These are phyloP conservation scores for Nettapus auritus DNA, from an alignment of 2,113 vertebrate genomes.

Conservation along the genomic window DNA sequence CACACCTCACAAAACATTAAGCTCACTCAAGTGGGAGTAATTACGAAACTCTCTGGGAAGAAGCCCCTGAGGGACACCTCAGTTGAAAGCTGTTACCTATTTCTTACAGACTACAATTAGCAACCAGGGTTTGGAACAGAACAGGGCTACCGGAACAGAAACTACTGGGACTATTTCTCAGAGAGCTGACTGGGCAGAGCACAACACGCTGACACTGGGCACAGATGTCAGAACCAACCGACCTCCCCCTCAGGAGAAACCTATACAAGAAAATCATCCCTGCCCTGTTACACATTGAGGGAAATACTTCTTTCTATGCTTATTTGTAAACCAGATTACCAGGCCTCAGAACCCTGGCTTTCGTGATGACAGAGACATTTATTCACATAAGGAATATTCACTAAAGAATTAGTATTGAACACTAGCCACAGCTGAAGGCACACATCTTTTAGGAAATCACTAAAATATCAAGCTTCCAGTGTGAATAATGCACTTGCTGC, in stretches of 20 bases:
- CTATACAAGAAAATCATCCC: background rate
- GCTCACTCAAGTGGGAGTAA: background rate
- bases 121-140: background rate
- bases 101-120: background rate
- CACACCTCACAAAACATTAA: background rate
- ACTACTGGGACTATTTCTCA: background rate
- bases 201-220: background rate
- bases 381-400: background rate
- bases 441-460: background rate
- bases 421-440: background rate
- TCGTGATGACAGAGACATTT: background rate
- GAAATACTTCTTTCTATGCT: background rate
- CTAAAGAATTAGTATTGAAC: background rate
- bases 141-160: background rate
- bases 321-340: background rate
- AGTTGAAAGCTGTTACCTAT: slow-evolving; percentile 2
- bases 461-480: background rate
- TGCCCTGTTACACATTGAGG: background rate
- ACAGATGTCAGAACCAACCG: background rate
- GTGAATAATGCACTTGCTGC: background rate
- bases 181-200: background rate
- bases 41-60: background rate
- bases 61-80: background rate
- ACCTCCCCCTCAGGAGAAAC: background rate
- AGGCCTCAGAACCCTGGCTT: background rate